Conservation (phyloP, 2,888 invertebrate genomes). For the Alviniconcha strummeri region DNA sequence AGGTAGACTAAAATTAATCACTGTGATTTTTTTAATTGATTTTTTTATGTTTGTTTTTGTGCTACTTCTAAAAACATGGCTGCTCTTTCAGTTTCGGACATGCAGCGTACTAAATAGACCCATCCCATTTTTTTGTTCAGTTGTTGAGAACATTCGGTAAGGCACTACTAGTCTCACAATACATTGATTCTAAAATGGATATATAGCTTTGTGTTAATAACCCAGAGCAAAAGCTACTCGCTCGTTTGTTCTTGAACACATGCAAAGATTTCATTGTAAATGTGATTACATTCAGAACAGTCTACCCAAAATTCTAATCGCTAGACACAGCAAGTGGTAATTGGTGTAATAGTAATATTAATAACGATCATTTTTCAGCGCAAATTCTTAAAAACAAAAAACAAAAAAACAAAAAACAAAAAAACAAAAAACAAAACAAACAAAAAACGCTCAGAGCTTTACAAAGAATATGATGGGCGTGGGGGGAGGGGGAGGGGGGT, state of each 20-base stretch:
- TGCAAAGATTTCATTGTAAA: not conserved
- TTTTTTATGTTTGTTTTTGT: no score
- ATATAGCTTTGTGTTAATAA: not conserved
- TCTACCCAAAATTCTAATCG: not conserved
- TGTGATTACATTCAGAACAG: not conserved
- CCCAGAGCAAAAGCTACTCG: not conserved
- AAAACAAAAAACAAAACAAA: no score
- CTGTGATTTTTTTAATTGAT: no score
- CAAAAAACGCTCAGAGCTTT: not conserved
- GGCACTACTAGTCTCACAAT: not conserved
- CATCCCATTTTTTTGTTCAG: no score
- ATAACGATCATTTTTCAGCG: not conserved
- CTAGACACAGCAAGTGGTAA: not conserved
- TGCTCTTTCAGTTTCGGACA: no score
- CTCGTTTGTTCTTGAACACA: not conserved
- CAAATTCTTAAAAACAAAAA: not conserved
- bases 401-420: no score
- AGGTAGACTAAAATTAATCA: no score
- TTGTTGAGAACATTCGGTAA: no score
- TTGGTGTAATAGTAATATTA: not conserved
- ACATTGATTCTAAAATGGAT: not conserved
- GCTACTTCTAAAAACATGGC: no score
- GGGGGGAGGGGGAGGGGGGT: no score
- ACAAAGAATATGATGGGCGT: no score
- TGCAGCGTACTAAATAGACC: no score